Evolutionary conservation across 2,888 invertebrate species (phyloP).

Genomic region (Ochropleura plecta): DNA sequence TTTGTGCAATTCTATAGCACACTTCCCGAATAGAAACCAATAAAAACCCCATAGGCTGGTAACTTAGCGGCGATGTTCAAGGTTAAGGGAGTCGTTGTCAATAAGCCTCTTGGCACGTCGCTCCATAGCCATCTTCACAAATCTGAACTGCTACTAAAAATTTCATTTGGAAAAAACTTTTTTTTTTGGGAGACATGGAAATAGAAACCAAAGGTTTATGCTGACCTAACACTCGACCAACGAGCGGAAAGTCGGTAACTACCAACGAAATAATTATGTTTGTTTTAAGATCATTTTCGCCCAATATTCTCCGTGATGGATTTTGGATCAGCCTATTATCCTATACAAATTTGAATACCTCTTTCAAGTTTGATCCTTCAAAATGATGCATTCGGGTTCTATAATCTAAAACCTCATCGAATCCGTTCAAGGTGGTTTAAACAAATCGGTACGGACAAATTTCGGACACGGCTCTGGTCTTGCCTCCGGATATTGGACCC

Average conservation of each 20-base stretch:
- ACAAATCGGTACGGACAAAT: not conserved
- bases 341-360: conserved; percentile 21
- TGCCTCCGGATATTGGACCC: too few species aligned
- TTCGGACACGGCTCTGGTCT: not conserved
- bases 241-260: not conserved
- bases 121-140: too few species aligned
- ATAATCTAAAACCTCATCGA: not conserved
- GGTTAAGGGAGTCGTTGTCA: too few species aligned
- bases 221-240: not conserved
- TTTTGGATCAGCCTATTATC: conserved; percentile 24
- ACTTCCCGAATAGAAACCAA: too few species aligned
- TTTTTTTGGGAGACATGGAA: not conserved
- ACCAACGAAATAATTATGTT: not conserved
- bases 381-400: conserved; percentile 26
- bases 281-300: not conserved
- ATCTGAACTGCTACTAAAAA: too few species aligned
- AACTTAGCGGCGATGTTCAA: too few species aligned
- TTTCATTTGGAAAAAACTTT: too few species aligned
- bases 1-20: too few species aligned
- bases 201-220: not conserved
- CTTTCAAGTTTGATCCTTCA: conserved; percentile 5
- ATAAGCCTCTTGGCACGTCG: too few species aligned
- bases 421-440: not conserved
- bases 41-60: too few species aligned
- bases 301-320: not conserved